Percentiles rank a stretch among this genome's conserved stretches.
Evolutionary conservation across 1,140 invertebrate species (phyloP).

Genomic region (Leptonema lineaticorne): DNA sequence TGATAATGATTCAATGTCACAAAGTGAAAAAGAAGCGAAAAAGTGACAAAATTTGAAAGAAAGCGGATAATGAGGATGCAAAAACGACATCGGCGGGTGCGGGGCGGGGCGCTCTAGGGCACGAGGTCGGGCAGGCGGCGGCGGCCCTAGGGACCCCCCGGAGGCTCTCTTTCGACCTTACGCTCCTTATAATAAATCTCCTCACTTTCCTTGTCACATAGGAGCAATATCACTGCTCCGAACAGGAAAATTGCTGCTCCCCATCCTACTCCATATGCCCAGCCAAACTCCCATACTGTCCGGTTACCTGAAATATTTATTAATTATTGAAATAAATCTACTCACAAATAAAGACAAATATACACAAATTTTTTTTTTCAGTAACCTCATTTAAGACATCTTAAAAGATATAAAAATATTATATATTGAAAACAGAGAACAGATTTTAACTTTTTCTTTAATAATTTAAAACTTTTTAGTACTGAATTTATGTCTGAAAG

Average conservation of each 20-base stretch:
- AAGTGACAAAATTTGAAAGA: background rate
- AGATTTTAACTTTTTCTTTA: no score
- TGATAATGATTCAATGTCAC: background rate
- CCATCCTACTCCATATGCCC: slow-evolving; percentile 98
- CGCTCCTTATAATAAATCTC: slow-evolving; percentile 98
- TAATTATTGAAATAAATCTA: background rate
- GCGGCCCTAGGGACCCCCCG: slow-evolving; percentile 55
- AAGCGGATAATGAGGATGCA: slow-evolving; percentile 18
- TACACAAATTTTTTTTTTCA: background rate
- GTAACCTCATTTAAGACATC: no score
- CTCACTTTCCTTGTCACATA: slow-evolving; percentile 97
- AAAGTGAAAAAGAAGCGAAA: background rate
- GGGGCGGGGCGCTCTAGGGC: slow-evolving; percentile 49
- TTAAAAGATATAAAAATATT: no score
- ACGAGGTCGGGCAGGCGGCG: slow-evolving; percentile 58
- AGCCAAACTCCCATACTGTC: slow-evolving; percentile 91
- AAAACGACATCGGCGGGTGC: slow-evolving; percentile 43
- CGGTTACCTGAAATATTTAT: slow-evolving; percentile 67
- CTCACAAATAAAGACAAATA: background rate
- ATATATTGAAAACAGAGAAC: no score
- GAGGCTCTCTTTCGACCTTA: slow-evolving; percentile 60
- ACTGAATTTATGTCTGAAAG: no score
- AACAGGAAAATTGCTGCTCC: slow-evolving; percentile 95
- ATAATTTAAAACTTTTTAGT: no score
- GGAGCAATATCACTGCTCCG: slow-evolving; percentile 86